These are phyloP conservation scores for Entomobrya proxima DNA, from an alignment of 2,888 invertebrate species.

Conservation along the genomic window DNA sequence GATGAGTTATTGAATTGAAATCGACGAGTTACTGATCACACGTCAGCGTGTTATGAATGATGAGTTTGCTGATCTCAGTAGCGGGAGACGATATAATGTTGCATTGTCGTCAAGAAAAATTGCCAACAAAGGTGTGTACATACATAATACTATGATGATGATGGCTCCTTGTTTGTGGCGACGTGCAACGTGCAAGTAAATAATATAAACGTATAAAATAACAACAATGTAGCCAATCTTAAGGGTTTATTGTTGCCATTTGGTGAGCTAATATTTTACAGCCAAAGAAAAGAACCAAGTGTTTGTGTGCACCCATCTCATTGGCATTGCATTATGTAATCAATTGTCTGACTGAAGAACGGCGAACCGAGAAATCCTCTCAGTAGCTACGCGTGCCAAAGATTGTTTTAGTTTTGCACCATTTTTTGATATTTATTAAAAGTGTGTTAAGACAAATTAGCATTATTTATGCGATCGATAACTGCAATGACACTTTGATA, in stretches of 20 bases:
- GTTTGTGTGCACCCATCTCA: background rate
- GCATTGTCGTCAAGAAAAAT: conserved; percentile 24
- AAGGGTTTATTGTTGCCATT: conserved; percentile 17
- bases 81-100: background rate
- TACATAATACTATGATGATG: background rate
- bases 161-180: conserved; percentile 34
- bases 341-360: background rate
- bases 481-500: background rate
- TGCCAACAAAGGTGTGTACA: conserved; percentile 33
- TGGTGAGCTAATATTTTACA: conserved; percentile 4
- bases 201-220: conserved; percentile 25
- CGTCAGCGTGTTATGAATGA: conserved; percentile 31
- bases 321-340: background rate
- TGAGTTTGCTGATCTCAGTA: conserved; percentile 50
- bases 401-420: too few species aligned
- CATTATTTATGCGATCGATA: too few species aligned
- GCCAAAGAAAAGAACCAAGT: background rate
- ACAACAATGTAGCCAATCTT: background rate
- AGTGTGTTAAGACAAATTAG: too few species aligned
- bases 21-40: conserved; percentile 46
- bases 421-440: too few species aligned
- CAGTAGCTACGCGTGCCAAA: too few species aligned
- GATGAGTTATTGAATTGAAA: conserved; percentile 58
- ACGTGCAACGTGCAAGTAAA: background rate
- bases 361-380: background rate